Evolutionary conservation across 2,113 vertebrate species (phyloP).

Genomic region (Prunella fulvescens): DNA sequence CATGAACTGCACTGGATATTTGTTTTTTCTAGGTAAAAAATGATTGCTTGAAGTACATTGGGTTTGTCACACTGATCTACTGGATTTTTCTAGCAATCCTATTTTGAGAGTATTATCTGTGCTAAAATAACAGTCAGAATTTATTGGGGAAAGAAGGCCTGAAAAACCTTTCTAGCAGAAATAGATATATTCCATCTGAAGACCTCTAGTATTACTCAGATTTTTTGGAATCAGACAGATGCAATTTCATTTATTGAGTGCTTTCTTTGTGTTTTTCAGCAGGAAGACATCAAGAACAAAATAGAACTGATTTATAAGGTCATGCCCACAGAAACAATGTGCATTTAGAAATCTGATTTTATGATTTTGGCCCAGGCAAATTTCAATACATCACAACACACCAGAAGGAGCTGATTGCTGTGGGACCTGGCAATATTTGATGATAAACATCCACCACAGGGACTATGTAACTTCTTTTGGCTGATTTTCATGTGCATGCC

Average conservation of each 20-base stretch:
- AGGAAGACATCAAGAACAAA: background rate
- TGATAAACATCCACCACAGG: background rate
- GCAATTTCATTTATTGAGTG: constrained; percentile 16
- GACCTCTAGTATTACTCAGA: background rate
- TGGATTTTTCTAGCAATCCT: background rate
- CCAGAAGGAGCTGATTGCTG: background rate
- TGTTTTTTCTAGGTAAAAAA: background rate
- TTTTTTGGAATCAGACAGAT: background rate
- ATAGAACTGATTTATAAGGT: background rate
- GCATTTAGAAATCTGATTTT: background rate
- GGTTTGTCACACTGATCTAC: background rate
- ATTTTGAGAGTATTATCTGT: constrained; percentile 1
- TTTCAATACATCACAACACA: background rate
- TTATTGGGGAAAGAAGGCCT: background rate
- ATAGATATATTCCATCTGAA: background rate
- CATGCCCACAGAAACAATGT: background rate
- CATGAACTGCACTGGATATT: background rate
- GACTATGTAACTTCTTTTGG: background rate
- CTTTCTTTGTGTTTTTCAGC: constrained; percentile 4
- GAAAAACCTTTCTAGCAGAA: background rate
- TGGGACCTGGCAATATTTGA: background rate
- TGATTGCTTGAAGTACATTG: background rate
- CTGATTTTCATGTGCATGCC: background rate
- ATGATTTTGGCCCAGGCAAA: background rate
- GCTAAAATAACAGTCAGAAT: constrained; percentile 15